Base-by-base conservation (phyloP, 1,140 invertebrate species). In the Ooceraea biroi region DNA sequence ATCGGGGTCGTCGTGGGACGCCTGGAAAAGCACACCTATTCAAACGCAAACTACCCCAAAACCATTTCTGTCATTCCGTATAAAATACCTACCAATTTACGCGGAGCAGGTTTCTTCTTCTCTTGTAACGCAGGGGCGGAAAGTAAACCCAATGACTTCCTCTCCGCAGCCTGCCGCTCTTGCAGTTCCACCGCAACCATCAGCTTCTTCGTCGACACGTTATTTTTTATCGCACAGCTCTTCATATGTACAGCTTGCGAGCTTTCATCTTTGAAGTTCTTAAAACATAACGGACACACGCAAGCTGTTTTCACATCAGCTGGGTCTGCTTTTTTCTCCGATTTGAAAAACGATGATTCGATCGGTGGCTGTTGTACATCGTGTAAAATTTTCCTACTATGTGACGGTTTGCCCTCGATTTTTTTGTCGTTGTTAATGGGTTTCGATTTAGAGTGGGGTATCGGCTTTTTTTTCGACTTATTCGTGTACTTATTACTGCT, bases 231-330 rank as follows among this genome's bases (percentile, higher is more conserved):
- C 4, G 94, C 95, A 90, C 95, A 95, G 58, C 83, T 91, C 88
- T 95, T 95, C 73, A 94, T 91, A 84, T 95, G 95, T n/a, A 89
- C 58, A 5, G 76, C 84, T 30, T 91, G 91, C 36, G 73, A 74
- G 5, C 57, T 55, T 25, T 89, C 84, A 87, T 94, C 92, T 77
- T 92, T 92, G 19, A 92, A 91, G 19, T 71, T 85, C 90, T 94
- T 95, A 68, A 94, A 93, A 85, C 94, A 95, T 41, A 95, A 85
- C 0, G 94, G 94, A 85, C 94, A 95, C 11, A 92, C 83, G 55
- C 91, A 85, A 58, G 88, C 89, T 22, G 77, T 87, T 76, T 91
- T 88, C 0, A 46, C 30, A 71, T 89, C 44, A 36, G n/a, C 52
- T 14, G 0, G 52, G 27, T 58, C 11, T 63, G 65, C n/a, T 10